Base-by-base conservation (phyloP, 1,140 invertebrate genomes). In the Zophobas atratus region DNA sequence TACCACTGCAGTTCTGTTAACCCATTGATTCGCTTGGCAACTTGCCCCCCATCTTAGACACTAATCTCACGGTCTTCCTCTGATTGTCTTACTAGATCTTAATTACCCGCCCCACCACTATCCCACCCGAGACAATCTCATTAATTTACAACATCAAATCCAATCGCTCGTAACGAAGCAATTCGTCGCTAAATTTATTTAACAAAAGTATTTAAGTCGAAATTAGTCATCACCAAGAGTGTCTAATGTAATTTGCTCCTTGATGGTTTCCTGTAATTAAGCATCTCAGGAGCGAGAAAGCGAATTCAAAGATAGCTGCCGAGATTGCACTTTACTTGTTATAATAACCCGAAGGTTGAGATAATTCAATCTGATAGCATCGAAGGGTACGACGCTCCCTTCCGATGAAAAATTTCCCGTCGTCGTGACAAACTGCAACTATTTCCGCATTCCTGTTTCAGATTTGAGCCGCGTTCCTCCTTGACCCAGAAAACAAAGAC, bases 201-300 rank as follows among this genome's bases (percentile, higher is more conserved):
- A 43, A 67, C 60, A 67, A 39, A 67, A 67, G 39, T 67, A 67
- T 46, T 43, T 67, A 67, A 67, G 39, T 48, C 43, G 39, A 67
- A 67, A 67, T 67, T 67, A 67, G 60, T 67, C 60, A 67, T 67
- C 60, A 67, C 4, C 60, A 67, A 43, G 60, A 67, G 60, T 67
- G 60, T 46, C 38, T 67, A 67, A 67, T 67, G 2, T 38, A 67
- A 73, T 53, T 73, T 73, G 46, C 55, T 43, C 49, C 49, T 38
- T 73, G 71, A 73, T 73, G 71, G 55, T 73, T 55, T 73, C 49
- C 71, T 39, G 49, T 56, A 73, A 73, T 73, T 73, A 73, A 73
- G 41, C 51, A 49, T 36, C 70, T 32, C 70, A 73, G 36, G 35
- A 55, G 6, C 49, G 71, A 73, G 49, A 53, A 33, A 33, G 49